Evolutionary conservation across 1,140 invertebrate genomes (phyloP), one percentile per base, ranked within the genome.

Genomic region (Drosophila guanche): DNA sequence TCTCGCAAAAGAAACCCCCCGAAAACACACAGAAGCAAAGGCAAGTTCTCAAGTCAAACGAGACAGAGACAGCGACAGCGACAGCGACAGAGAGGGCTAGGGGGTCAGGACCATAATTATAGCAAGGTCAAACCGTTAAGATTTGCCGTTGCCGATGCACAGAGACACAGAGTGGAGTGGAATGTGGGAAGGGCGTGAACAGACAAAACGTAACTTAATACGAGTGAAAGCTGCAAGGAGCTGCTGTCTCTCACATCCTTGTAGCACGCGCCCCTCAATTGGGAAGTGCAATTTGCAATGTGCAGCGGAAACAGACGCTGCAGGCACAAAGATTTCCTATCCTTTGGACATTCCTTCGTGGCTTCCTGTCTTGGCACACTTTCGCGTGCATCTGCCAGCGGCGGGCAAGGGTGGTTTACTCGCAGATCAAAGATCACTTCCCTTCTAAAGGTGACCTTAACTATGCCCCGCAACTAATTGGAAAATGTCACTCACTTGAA

Each of bases 61-160:
- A 73, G 71, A 71, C 68, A 73, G 57, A 51, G 50, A 43, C 53
- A 37, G 43, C 37, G 46, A 22, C 33, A 42, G 43, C 16, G 16
- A 20, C 16, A 20, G 16, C 16, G 16, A 20, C 16, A 20, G 16
- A 20, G n/a, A 20, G 14, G 54, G 12, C 54, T 23, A n/a, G 23
- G 42, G 77, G 74, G 68, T 77, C 74, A 72, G 71, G 63, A 75
- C 60, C 75, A 85, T 88, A 88, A 86, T 86, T 86, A 86, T 70
- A 66, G 76, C 81, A 79, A 86, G 81, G 81, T 86, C 81, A 86
- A 60, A 74, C 57, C 66, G 57, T 62, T 61, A 66, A 12, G 37
- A 53, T 40, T 54, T 16, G 71, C 60, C 62, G 50, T 51, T 61
- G 46, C 41, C 46, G 60, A 43, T 55, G n/a, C 53, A 40, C 41